These are phyloP conservation scores for Tetrax tetrax DNA, from an alignment of 2,113 vertebrate species.

Conservation along the genomic window DNA sequence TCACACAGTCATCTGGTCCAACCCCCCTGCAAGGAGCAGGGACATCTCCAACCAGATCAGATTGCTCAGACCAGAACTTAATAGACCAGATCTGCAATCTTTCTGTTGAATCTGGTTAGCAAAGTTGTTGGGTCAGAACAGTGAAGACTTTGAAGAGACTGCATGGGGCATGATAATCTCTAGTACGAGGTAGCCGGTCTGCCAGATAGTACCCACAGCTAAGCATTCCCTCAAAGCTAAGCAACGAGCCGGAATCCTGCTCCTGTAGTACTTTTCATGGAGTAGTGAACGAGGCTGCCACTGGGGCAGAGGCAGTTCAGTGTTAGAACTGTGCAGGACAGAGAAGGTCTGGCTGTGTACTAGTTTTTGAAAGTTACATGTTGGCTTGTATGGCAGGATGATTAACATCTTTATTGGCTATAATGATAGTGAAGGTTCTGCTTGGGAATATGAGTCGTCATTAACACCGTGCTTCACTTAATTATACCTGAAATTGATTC, in stretches of 20 bases:
- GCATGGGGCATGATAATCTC: background rate
- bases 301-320: background rate
- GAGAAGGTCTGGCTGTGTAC: background rate
- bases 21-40: too few species aligned
- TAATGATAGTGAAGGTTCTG: slow-evolving; percentile 59
- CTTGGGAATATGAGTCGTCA: background rate
- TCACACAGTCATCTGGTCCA: too few species aligned
- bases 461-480: slow-evolving; percentile 34
- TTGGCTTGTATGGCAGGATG: background rate
- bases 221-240: background rate
- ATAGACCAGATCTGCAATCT: background rate
- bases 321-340: background rate
- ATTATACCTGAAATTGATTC: slow-evolving; percentile 37
- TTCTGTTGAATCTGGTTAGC: background rate
- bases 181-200: background rate
- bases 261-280: background rate
- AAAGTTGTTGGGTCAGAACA: background rate
- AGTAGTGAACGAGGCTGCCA: background rate
- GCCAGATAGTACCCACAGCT: background rate
- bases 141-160: background rate
- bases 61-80: background rate
- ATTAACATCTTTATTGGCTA: slow-evolving; percentile 27
- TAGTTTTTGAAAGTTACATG: slow-evolving; percentile 14
- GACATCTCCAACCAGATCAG: too few species aligned
- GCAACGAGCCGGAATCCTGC: background rate